Evolutionary conservation across 1,140 invertebrate species (phyloP).

Genomic region (Panonychus citri): DNA sequence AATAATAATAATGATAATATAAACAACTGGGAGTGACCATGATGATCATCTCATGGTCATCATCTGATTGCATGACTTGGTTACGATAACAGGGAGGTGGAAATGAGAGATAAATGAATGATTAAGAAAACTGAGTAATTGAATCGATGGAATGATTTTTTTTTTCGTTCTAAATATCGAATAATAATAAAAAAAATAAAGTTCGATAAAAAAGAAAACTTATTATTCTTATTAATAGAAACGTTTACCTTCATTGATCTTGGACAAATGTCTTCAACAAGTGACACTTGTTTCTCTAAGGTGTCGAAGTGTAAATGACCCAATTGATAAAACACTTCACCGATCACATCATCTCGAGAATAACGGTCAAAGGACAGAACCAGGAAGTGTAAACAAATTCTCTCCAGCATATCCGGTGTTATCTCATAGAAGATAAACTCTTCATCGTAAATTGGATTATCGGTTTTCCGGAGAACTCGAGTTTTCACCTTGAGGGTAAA

Average conservation of each 20-base stretch:
- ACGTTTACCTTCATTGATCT: background rate
- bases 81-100: no score
- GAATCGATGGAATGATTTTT: no score
- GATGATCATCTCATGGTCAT: no score
- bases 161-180: no score
- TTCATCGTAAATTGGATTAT: slow-evolving; percentile 80
- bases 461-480: slow-evolving; percentile 66
- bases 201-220: background rate
- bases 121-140: no score
- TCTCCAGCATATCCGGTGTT: slow-evolving; percentile 51
- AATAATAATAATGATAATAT: no score
- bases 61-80: no score
- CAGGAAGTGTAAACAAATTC: slow-evolving; percentile 73
- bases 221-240: background rate
- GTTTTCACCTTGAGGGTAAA: slow-evolving; percentile 37
- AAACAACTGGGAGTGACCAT: no score
- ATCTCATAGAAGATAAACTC: slow-evolving; percentile 91
- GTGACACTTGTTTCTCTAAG: slow-evolving; percentile 13
- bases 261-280: slow-evolving; percentile 11
- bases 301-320: slow-evolving; percentile 7
- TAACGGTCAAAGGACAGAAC: slow-evolving; percentile 90
- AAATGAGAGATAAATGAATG: no score
- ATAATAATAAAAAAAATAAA: no score
- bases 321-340: slow-evolving; percentile 64
- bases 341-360: slow-evolving; percentile 85